Percentiles rank a stretch among this genome's conserved stretches.
phyloP scores from a whole-genome alignment of 2,797 vertebrate genomes.

The Nyctalus aviator region DNA sequence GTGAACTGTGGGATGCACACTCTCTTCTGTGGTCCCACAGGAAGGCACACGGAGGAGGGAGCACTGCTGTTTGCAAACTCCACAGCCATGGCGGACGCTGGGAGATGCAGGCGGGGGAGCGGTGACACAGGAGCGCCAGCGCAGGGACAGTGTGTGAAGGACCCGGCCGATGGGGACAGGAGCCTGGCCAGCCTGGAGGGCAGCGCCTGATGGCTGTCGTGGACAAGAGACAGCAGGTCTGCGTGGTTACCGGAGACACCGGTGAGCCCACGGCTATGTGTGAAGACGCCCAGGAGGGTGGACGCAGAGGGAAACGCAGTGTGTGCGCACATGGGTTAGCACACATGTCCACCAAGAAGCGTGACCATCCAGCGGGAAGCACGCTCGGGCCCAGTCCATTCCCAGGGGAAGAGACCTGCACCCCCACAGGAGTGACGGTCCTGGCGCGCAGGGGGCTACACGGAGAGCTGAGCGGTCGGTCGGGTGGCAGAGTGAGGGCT shows the following conservation, averaged over 20 bases:
- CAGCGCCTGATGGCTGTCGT: not conserved
- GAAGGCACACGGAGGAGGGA: rapidly evolving
- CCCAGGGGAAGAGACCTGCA: not conserved
- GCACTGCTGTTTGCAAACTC: not conserved
- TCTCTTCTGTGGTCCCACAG: rapidly evolving
- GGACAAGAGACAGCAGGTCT: no score
- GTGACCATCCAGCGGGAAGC: not conserved
- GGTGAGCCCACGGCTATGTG: not conserved
- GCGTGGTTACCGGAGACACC: not conserved
- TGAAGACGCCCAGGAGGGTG: not conserved
- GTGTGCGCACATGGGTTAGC: not conserved
- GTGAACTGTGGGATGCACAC: not conserved
- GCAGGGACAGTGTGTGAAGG: rapidly evolving
- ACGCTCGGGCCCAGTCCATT: not conserved
- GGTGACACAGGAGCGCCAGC: rapidly evolving
- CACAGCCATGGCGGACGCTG: not conserved
- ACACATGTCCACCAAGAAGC: not conserved
- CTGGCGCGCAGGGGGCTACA: not conserved
- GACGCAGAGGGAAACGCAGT: not conserved
- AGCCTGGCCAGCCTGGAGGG: not conserved
- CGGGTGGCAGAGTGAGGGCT: not conserved
- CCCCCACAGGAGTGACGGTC: not conserved
- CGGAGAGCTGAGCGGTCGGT: not conserved
- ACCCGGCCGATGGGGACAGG: rapidly evolving
- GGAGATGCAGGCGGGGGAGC: not conserved